Base-by-base conservation (phyloP, 2,888 invertebrate species). In the Chironomus tentans region DNA sequence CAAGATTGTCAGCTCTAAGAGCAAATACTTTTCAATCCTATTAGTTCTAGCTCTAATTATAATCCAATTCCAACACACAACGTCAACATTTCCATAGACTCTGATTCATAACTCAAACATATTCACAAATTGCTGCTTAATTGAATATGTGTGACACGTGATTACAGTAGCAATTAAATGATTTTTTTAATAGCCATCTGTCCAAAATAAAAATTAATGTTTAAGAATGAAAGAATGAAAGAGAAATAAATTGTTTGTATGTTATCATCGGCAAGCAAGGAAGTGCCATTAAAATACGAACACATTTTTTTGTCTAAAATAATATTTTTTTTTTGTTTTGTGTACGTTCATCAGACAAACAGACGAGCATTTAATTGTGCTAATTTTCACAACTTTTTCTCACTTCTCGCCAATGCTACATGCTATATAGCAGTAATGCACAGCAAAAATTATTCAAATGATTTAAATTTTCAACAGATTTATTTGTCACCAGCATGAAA, bases 391-490 rank as follows among this genome's bases (percentile, higher is more conserved):
- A 61, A 38, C 15, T 28, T 18, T 61, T 46, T 46, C 28, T 28
- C 61, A 71, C 56, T 28, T 24, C 56, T 56, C 56, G n/a, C 18
- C 56, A 38, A 38, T 38, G 10, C 56, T 56, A 56, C 38, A 38
- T 38, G 38, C 38, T 38, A 38, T 38, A 10, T 2, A 38, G 38
- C 38, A 38, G 38, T 38, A 56, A 56, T 65, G 62, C 62, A 38
- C 28, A 18, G 24, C 13, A 65, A 65, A 65, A 65, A 65, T 65
- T 65, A 24, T 56, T 47, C 21, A 28, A 72, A 18, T 72, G 72
- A 61, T 62, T 62, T 61, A 61, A 62, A 72, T 72, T 72, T 72
- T 72, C 62, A 72, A 15, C 61, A 50, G 24, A 38, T 62, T 72
- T 61, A 72, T 72, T 61, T 72, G 72, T 72, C 72, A 62, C 62